These are phyloP conservation scores for Peromyscus aztecus DNA, from an alignment of 2,797 vertebrate species.

Conservation along the genomic window DNA sequence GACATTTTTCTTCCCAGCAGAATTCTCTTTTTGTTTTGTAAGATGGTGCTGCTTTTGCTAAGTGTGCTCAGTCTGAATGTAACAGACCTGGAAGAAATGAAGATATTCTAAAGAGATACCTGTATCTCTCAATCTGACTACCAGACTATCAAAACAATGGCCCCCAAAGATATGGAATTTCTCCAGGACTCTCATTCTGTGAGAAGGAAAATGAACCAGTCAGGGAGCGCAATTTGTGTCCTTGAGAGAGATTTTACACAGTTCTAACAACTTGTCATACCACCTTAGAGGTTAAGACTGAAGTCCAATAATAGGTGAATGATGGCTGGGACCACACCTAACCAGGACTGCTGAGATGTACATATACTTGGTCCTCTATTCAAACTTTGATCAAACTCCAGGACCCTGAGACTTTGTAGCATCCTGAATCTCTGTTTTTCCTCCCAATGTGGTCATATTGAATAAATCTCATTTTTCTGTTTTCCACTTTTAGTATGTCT, in stretches of 20 bases:
- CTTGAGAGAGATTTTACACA: not conserved
- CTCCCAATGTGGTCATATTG: not conserved
- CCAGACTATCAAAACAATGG: not conserved
- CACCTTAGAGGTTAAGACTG: not conserved
- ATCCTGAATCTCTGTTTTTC: not conserved
- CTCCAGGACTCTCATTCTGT: not conserved
- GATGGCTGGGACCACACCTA: not conserved
- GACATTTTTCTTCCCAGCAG: conserved; percentile 87
- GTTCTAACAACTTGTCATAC: not conserved
- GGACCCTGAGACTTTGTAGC: not conserved
- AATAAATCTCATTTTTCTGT: not conserved
- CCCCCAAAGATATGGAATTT: not conserved
- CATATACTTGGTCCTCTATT: not conserved
- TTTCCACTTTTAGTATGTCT: not conserved
- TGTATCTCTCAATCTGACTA: not conserved
- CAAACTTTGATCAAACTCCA: not conserved
- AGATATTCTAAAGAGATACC: not conserved
- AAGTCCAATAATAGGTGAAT: not conserved
- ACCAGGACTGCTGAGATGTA: not conserved
- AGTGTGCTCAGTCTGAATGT: conserved; percentile 91
- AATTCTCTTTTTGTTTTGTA: conserved; percentile 95
- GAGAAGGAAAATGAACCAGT: not conserved
- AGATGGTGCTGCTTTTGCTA: conserved; percentile 95
- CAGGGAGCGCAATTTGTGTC: not conserved
- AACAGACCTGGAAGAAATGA: not conserved